A percentile compares a stretch with the other conserved stretches of the same genome.
Conservation (phyloP, 2,113 vertebrate species). For the Penelope pileata region DNA sequence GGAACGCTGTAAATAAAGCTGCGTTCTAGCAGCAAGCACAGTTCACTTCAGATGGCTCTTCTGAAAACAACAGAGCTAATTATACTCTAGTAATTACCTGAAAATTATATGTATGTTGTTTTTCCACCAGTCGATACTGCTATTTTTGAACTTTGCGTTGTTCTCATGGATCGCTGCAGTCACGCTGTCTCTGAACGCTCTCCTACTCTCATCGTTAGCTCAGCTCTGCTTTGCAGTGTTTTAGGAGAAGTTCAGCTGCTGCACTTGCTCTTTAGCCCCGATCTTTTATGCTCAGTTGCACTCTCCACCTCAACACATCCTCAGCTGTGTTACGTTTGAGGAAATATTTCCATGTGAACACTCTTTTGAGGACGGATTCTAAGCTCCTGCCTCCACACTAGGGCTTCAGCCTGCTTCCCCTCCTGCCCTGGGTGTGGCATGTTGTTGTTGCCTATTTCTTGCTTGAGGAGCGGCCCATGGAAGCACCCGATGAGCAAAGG, state of each 20-base stretch:
- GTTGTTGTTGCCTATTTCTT: background rate
- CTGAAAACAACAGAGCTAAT: slow-evolving; percentile 69
- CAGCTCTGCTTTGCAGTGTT: background rate
- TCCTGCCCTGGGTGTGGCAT: background rate
- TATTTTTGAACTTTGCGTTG: slow-evolving; percentile 71
- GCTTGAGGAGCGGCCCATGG: background rate
- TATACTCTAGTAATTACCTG: slow-evolving; percentile 76
- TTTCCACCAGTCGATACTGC: slow-evolving; percentile 68
- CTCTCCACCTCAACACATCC: background rate
- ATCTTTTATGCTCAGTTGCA: background rate
- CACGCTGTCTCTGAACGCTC: slow-evolving; percentile 23
- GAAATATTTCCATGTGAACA: background rate
- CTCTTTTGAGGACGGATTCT: background rate
- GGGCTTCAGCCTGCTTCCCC: background rate
- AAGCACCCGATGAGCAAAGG: background rate
- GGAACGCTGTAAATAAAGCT: background rate
- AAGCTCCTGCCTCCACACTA: background rate
- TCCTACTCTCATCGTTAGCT: background rate
- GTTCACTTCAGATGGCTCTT: slow-evolving; percentile 38
- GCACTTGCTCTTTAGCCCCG: background rate
- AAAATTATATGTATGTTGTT: slow-evolving; percentile 78
- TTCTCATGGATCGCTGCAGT: slow-evolving; percentile 61
- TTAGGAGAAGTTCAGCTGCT: background rate
- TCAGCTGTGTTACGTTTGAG: background rate
- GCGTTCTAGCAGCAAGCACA: background rate